Conservation (phyloP, 2,888 invertebrate species). For the Priocnemis perturbator region DNA sequence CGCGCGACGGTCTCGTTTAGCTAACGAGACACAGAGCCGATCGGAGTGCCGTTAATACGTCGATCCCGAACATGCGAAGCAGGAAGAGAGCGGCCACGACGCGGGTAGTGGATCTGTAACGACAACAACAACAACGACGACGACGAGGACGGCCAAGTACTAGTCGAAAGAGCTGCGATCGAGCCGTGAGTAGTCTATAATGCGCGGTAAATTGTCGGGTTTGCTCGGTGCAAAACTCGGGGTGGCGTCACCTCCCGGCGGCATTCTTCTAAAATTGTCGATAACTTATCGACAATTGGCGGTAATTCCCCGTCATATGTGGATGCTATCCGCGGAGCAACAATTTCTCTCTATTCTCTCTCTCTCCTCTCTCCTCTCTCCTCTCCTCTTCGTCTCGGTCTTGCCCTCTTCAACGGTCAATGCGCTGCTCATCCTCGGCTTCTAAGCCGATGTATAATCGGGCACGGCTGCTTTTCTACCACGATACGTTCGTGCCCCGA, state of each 20-base stretch:
- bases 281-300: slow-evolving; percentile 69
- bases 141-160: background rate
- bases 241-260: slow-evolving; percentile 56
- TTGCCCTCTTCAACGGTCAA: slow-evolving; percentile 8
- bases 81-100: slow-evolving; percentile 42
- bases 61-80: slow-evolving; percentile 26
- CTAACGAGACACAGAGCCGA: slow-evolving; percentile 3
- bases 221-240: slow-evolving; percentile 45
- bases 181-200: slow-evolving; percentile 43
- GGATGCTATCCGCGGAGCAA: slow-evolving; percentile 32
- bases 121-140: background rate
- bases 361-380: background rate
- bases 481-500: slow-evolving; percentile 32
- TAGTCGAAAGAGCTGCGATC: slow-evolving; percentile 29
- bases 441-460: slow-evolving; percentile 37
- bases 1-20: slow-evolving; percentile 1
- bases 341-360: slow-evolving; percentile 31
- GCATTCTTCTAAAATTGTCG: slow-evolving; percentile 68
- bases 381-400: background rate
- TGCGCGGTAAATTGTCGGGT: slow-evolving; percentile 63
- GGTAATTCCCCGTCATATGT: slow-evolving; percentile 58
- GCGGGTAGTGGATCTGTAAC: slow-evolving; percentile 2
- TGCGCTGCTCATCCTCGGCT: slow-evolving; percentile 12
- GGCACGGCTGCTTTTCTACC: slow-evolving; percentile 21
- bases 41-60: slow-evolving; percentile 22